phyloP scores from a whole-genome alignment of 64 coral and sea anemone genomes.

The Montipora foliosa region DNA sequence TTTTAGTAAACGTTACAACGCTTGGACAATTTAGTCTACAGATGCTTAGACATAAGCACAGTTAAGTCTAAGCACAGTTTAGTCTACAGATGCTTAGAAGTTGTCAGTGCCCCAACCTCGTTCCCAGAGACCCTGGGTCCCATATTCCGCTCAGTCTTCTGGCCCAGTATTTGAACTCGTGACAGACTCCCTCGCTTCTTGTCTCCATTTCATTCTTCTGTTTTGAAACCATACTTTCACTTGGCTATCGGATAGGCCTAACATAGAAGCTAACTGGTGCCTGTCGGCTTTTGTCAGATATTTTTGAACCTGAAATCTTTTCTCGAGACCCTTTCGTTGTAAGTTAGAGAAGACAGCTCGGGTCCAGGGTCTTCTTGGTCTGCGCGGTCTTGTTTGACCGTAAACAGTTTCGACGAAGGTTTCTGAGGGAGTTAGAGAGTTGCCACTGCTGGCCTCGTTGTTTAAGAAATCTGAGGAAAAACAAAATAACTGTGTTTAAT shows the following conservation, averaged over 20 bases:
- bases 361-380: slow-evolving; percentile 74
- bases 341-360: slow-evolving; percentile 74
- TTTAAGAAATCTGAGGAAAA: not conserved
- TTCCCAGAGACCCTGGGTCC: no score
- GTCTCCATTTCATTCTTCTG: slow-evolving; percentile 79
- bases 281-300: slow-evolving; percentile 75
- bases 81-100: no score
- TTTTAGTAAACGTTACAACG: no score
- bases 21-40: no score
- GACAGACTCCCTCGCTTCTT: slow-evolving; percentile 73
- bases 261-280: slow-evolving; percentile 67
- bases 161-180: slow-evolving; percentile 55
- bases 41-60: no score
- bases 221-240: slow-evolving; percentile 85
- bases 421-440: slow-evolving; percentile 6
- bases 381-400: slow-evolving; percentile 28
- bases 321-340: slow-evolving; percentile 73
- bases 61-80: no score
- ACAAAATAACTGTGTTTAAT: not conserved
- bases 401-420: slow-evolving; percentile 10
- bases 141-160: not conserved
- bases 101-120: no score
- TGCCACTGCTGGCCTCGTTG: not conserved
- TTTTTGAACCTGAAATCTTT: slow-evolving; percentile 77
- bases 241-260: slow-evolving; percentile 72